phyloP scores from a whole-genome alignment of 2,888 invertebrate genomes.

The Caradrina kadenii region DNA sequence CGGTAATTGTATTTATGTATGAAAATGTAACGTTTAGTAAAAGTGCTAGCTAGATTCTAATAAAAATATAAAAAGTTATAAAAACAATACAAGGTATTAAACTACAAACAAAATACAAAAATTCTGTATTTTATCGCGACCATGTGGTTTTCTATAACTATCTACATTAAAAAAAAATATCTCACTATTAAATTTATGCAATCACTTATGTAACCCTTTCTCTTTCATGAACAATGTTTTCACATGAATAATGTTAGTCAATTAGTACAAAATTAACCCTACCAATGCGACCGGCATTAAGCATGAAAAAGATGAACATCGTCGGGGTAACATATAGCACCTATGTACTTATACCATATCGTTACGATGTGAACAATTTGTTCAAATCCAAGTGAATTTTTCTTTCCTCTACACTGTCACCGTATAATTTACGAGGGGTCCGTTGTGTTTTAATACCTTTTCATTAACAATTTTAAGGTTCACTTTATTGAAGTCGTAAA shows the following conservation, averaged over 20 bases:
- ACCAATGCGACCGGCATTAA: conserved; percentile 34
- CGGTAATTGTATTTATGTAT: no score
- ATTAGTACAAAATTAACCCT: conserved; percentile 52
- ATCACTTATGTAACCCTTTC: not conserved
- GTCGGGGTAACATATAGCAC: conserved; percentile 45
- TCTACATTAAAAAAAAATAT: not conserved
- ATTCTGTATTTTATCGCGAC: no score
- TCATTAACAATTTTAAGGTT: conserved; percentile 91
- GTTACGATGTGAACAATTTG: conserved; percentile 74
- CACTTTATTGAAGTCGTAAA: conserved; percentile 90
- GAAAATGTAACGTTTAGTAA: no score
- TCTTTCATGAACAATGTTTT: conserved; percentile 19
- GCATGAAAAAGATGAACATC: conserved; percentile 38
- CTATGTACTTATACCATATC: conserved; percentile 45
- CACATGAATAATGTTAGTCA: conserved; percentile 45
- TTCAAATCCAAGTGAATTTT: conserved; percentile 86
- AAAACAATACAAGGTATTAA: no score
- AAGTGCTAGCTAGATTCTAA: no score
- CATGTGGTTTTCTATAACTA: no score
- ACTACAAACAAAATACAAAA: no score
- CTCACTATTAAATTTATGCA: not conserved
- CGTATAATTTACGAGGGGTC: conserved; percentile 87
- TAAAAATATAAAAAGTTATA: no score
- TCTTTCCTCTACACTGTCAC: conserved; percentile 86
- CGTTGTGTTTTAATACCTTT: conserved; percentile 89